Evolutionary conservation across 2,797 vertebrate genomes (phyloP).

Genomic region (Enteromius mattozi): DNA sequence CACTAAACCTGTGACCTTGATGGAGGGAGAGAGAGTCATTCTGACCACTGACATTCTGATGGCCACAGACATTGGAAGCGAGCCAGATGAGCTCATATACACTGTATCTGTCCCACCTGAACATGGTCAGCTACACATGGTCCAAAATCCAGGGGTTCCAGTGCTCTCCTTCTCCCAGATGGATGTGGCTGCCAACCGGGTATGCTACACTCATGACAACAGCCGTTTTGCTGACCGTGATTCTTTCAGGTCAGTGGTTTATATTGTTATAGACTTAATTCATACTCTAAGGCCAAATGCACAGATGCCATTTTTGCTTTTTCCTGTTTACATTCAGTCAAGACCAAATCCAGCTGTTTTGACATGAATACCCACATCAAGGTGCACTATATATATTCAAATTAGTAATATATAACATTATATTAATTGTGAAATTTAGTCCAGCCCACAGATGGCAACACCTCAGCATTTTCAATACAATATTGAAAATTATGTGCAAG

Average conservation of each 20-base stretch:
- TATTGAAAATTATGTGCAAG: conserved; percentile 26
- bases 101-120: conserved; percentile 82
- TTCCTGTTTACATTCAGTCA: background rate
- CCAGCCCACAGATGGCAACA: background rate
- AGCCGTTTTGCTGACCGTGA: conserved; percentile 76
- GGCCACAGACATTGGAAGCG: conserved; percentile 87
- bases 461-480: background rate
- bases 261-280: background rate
- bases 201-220: conserved; percentile 86
- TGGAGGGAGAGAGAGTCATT: conserved; percentile 90
- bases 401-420: background rate
- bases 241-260: conserved; percentile 82
- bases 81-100: conserved; percentile 88
- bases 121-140: conserved; percentile 88
- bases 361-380: background rate
- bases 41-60: conserved; percentile 91
- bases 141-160: conserved; percentile 83
- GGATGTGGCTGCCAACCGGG: conserved; percentile 87
- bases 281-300: background rate
- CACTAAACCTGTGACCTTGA: conserved; percentile 85
- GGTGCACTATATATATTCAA: background rate
- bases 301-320: background rate
- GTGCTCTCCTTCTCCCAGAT: conserved; percentile 86
- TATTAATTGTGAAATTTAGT: background rate
- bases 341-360: background rate